A percentile compares a stretch with the other conserved stretches of the same genome.
phyloP scores from a whole-genome alignment of 2,797 vertebrate genomes.

The Enteromius trimaculatus region DNA sequence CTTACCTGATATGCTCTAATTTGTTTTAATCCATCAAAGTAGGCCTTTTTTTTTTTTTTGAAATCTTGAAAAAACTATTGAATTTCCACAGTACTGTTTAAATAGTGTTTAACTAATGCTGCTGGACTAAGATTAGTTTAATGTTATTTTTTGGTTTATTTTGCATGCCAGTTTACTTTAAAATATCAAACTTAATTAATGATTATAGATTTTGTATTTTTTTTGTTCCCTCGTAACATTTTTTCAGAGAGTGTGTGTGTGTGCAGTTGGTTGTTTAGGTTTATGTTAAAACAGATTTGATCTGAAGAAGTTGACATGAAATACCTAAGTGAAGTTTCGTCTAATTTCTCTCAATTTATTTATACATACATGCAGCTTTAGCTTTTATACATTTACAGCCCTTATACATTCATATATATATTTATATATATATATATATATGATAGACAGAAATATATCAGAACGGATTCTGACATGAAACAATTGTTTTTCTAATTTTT shows the following conservation, averaged over 20 bases:
- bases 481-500: not conserved
- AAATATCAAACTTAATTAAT: not conserved
- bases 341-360: not conserved
- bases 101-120: not conserved
- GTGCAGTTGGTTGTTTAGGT: not conserved
- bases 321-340: not conserved
- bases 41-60: too few relatives aligned
- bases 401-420: not conserved
- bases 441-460: not conserved
- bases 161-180: not conserved
- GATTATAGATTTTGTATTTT: not conserved
- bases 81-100: not conserved
- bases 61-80: not conserved
- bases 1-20: slow-evolving; percentile 4
- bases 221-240: not conserved
- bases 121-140: not conserved
- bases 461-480: not conserved
- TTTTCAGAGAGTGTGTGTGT: not conserved
- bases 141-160: not conserved
- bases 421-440: not conserved
- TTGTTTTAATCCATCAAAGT: slow-evolving; percentile 8
- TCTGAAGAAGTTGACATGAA: not conserved
- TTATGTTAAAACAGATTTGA: not conserved
- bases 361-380: not conserved
- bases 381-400: not conserved